These are phyloP conservation scores for Rambutsinella grinnellia DNA, from an alignment of 2,888 invertebrate species.

Conservation along the genomic window DNA sequence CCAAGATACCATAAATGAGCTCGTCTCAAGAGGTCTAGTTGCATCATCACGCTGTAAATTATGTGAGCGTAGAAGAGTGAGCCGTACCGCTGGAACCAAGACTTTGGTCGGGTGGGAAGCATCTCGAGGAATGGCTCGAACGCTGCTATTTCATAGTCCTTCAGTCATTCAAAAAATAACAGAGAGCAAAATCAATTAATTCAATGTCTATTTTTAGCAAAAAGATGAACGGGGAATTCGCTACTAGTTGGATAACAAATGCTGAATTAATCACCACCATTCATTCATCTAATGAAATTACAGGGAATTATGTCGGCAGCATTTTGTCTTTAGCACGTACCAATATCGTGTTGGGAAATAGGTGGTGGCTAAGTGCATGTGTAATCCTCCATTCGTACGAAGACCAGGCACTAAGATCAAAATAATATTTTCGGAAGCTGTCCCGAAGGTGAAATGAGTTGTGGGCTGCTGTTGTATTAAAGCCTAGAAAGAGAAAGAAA, in stretches of 20 bases:
- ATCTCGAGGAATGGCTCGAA: conserved; percentile 56
- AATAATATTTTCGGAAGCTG: conserved; percentile 67
- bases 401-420: conserved; percentile 66
- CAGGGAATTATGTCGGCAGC: background rate
- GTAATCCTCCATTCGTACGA: conserved; percentile 67
- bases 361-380: conserved; percentile 67
- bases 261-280: no score
- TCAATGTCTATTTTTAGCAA: background rate
- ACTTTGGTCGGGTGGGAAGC: conserved; percentile 55
- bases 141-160: conserved; percentile 61
- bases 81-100: conserved; percentile 54
- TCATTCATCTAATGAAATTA: no score
- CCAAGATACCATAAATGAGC: conserved; percentile 33
- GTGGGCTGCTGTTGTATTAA: conserved; percentile 67
- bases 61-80: conserved; percentile 54
- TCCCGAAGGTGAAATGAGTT: conserved; percentile 67
- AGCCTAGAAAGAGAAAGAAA: no score
- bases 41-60: conserved; percentile 45
- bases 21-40: conserved; percentile 41
- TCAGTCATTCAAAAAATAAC: conserved; percentile 18
- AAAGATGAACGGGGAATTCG: no score
- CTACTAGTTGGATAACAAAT: no score
- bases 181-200: conserved; percentile 20
- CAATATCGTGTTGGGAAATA: conserved; percentile 67
- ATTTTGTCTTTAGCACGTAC: no score